phyloP scores from a whole-genome alignment of 1,140 invertebrate genomes.

The Antheraea mylitta region DNA sequence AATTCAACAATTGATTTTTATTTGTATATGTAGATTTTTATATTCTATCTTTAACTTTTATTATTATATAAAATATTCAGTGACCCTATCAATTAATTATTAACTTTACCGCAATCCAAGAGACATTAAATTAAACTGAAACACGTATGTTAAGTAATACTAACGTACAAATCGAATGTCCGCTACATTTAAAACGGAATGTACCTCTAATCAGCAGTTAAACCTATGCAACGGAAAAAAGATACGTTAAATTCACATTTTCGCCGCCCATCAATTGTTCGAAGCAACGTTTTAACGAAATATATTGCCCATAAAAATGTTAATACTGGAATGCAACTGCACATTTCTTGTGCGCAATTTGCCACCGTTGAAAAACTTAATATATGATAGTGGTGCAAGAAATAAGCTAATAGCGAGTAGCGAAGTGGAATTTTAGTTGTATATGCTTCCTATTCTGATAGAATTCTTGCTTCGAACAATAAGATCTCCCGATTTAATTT shows the following conservation, averaged over 20 bases:
- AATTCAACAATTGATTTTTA: too few relatives aligned
- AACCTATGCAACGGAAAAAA: slow-evolving; percentile 35
- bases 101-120: too few relatives aligned
- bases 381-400: slow-evolving; percentile 32
- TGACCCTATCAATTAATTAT: too few relatives aligned
- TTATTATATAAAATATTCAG: too few relatives aligned
- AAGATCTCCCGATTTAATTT: background rate
- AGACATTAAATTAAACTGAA: background rate
- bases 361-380: slow-evolving; percentile 66
- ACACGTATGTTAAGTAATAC: background rate
- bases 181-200: background rate
- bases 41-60: too few relatives aligned
- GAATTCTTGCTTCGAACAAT: too few relatives aligned
- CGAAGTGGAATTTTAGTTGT: background rate
- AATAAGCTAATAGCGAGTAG: background rate
- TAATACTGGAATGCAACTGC: slow-evolving; percentile 71
- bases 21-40: too few relatives aligned
- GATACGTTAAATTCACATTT: slow-evolving; percentile 57
- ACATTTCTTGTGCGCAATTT: slow-evolving; percentile 72
- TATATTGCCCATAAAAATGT: slow-evolving; percentile 76
- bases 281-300: slow-evolving; percentile 45
- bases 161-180: background rate
- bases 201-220: slow-evolving; percentile 38
- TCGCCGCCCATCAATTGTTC: slow-evolving; percentile 56
- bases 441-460: too few relatives aligned